Percentiles rank a stretch among this genome's conserved stretches.
Evolutionary conservation across 2,113 vertebrate genomes (phyloP).

Genomic region (Enhydra lutris): DNA sequence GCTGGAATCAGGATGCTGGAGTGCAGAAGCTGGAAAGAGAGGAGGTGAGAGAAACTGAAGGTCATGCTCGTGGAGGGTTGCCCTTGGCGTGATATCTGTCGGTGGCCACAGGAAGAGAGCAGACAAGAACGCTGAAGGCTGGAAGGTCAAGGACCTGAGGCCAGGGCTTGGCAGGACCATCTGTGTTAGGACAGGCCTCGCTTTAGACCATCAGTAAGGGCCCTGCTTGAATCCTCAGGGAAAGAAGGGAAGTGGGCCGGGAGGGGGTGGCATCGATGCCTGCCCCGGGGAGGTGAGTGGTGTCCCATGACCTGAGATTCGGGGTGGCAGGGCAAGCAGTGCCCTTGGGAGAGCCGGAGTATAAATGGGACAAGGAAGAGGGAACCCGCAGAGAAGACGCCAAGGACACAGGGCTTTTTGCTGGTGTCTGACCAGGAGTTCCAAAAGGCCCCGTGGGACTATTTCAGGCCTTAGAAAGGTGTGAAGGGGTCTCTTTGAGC

Average conservation of each 20-base stretch:
- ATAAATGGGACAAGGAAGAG: neutral
- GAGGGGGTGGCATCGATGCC: rapidly evolving
- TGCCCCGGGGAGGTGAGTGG: neutral
- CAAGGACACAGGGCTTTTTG: neutral
- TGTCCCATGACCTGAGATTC: neutral
- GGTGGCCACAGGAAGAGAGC: neutral
- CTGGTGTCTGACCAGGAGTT: neutral
- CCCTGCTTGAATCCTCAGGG: neutral
- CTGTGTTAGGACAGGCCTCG: neutral
- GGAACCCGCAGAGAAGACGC: neutral
- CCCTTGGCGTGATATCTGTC: neutral
- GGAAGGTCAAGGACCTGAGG: neutral
- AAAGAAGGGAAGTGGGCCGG: neutral
- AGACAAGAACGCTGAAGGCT: neutral
- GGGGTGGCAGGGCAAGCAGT: neutral
- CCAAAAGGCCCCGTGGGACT: rapidly evolving
- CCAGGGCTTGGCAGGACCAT: neutral
- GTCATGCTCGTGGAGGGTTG: neutral
- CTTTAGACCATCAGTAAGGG: neutral
- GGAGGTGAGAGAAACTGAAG: neutral
- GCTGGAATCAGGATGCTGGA: neutral
- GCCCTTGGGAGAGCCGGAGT: neutral
- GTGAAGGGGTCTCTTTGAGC: neutral
- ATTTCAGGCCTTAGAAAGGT: neutral
- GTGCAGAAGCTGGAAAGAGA: neutral